These are phyloP conservation scores for Bagarius yarrelli DNA, from an alignment of 2,113 vertebrate genomes.

Conservation along the genomic window DNA sequence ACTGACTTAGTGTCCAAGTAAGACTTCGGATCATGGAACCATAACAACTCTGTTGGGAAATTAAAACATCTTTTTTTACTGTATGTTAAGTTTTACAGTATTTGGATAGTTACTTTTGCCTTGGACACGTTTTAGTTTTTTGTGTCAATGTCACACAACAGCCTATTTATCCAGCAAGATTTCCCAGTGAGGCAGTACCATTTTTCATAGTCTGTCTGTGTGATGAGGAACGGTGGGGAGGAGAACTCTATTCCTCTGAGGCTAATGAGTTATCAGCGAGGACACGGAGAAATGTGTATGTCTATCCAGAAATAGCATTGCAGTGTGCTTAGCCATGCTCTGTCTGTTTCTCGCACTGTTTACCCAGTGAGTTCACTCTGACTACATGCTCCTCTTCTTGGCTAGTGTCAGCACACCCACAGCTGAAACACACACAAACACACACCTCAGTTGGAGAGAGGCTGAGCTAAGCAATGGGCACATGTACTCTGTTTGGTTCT, in stretches of 20 bases:
- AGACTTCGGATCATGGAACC: not conserved
- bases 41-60: not conserved
- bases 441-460: not conserved
- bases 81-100: slow-evolving; percentile 1
- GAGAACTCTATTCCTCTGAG: slow-evolving; percentile 38
- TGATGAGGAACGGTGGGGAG: slow-evolving; percentile 23
- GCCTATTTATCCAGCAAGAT: slow-evolving; percentile 39
- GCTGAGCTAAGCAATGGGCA: slow-evolving; percentile 27
- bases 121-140: not conserved
- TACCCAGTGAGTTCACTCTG: slow-evolving; percentile 45
- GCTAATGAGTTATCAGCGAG: slow-evolving; percentile 49
- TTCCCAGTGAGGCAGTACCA: slow-evolving; percentile 45
- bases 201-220: slow-evolving; percentile 43
- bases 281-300: slow-evolving; percentile 45
- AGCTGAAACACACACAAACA: slow-evolving; percentile 20
- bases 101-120: slow-evolving; percentile 28
- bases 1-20: not conserved
- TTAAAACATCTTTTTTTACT: not conserved
- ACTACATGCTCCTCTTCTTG: slow-evolving; percentile 21
- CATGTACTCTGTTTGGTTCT: slow-evolving; percentile 16
- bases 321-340: slow-evolving; percentile 48
- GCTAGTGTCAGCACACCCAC: slow-evolving; percentile 36
- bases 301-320: slow-evolving; percentile 46
- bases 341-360: slow-evolving; percentile 38
- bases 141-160: slow-evolving; percentile 25